Conservation (phyloP, 1,140 invertebrate species). For the Eupeodes corollae region DNA sequence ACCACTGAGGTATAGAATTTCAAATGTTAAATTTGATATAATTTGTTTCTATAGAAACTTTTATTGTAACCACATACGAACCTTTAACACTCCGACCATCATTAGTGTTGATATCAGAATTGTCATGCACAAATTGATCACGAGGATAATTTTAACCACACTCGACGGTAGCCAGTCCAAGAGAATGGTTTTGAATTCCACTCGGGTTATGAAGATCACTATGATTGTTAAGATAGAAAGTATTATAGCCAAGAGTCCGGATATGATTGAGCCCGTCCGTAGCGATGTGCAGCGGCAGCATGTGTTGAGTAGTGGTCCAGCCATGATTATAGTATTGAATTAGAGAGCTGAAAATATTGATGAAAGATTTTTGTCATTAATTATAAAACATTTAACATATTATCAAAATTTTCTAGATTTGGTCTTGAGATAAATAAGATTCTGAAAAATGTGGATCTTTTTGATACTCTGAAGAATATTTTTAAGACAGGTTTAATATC, state of each 20-base stretch:
- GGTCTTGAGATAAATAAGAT: too few species aligned
- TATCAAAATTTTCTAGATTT: too few species aligned
- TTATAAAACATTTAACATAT: too few species aligned
- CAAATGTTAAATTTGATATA: neutral
- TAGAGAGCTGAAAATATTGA: neutral
- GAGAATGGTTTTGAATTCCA: constrained; percentile 52
- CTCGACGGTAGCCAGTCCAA: constrained; percentile 33
- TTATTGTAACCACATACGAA: constrained; percentile 36
- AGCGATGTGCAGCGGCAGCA: constrained; percentile 58
- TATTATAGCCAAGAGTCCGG: constrained; percentile 54
- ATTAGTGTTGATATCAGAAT: constrained; percentile 62
- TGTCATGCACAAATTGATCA: constrained; percentile 69
- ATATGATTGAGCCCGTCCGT: constrained; percentile 56
- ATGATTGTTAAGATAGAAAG: constrained; percentile 40
- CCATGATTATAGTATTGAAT: constrained; percentile 14
- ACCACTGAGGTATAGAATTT: neutral
- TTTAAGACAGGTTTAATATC: too few species aligned
- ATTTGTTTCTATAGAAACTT: neutral
- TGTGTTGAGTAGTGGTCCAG: constrained; percentile 33
- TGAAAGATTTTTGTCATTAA: too few species aligned
- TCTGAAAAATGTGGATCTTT: too few species aligned
- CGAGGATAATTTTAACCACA: constrained; percentile 64
- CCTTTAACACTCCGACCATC: constrained; percentile 62
- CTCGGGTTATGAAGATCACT: constrained; percentile 41
- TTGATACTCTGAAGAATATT: too few species aligned